Base-by-base conservation (phyloP, 2,888 invertebrate species). In the Pollenia angustigena region DNA sequence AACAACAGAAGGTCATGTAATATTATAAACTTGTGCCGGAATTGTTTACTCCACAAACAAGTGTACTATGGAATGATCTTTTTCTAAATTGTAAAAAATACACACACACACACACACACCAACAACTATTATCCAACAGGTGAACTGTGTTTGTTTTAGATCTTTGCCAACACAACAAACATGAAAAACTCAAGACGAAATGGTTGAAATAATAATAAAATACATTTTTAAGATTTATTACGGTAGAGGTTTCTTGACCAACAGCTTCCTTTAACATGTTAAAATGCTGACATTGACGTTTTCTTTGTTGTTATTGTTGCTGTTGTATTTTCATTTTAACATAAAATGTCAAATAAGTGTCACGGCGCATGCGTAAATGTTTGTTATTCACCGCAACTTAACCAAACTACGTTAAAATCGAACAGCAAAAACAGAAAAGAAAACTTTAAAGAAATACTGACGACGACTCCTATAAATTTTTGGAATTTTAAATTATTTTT, bases 261-360 rank as follows among this genome's bases (percentile, higher is more conserved):
- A n/a, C 83, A 75, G 82, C 85, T 80, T 81, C 84, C 74, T 75
- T 83, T 75, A 50, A 62, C 68, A 75, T 72, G 56, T 78, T 75
- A 23, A 32, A 32, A 23, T 54, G 52, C 32, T 80, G 82, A 46
- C 74, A 60, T 74, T 85, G 74, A 81, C 44, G 44, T 58, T 60
- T 8, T 16, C 42, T n/a, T 48, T 62, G n/a, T 54, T 62, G 56
- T 62, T 66, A 44, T 32, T 62, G 54, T 48, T 74, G 46, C 16
- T 50, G 4, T 74, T 71, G 69, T 78, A 23, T 69, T 60, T 76
- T 18, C 69, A 62, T 76, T 80, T 69, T 74, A 87, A 87, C 87
- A 87, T 84, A 68, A 87, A 87, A 87, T 87, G 87, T 87, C 87
- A 87, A 87, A 87, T 87, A 87, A 87, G 84, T 87, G 87, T 87